Percentiles rank a stretch among this genome's conserved stretches.
These are phyloP conservation scores for Diadema setosum DNA, from an alignment of 35 echinoderm and acorn worm genomes.

Conservation along the genomic window DNA sequence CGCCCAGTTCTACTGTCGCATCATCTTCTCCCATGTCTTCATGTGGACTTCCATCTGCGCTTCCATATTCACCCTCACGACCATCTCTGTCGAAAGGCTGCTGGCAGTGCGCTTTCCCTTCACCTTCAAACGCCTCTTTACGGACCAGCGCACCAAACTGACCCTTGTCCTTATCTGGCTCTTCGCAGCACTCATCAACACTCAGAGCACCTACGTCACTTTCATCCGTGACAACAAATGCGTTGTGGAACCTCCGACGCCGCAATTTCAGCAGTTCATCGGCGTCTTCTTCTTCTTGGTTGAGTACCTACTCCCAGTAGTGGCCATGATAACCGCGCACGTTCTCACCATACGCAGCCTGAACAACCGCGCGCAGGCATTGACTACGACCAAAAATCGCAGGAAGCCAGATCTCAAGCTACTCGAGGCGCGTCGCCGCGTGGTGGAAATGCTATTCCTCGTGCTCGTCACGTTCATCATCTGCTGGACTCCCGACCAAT, in stretches of 20 bases:
- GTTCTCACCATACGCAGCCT: background rate
- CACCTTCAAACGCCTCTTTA: constrained; percentile 58
- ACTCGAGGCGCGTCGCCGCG: constrained; percentile 50
- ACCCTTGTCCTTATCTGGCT: constrained; percentile 44
- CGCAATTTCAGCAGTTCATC: constrained; percentile 26
- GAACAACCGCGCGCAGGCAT: constrained; percentile 7
- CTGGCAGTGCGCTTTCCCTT: constrained; percentile 82
- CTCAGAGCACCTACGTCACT: constrained; percentile 31
- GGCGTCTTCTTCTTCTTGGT: constrained; percentile 57
- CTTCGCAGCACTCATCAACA: constrained; percentile 42
- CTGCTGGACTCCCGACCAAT: constrained; percentile 86
- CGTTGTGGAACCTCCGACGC: constrained; percentile 14
- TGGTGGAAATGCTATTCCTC: constrained; percentile 81
- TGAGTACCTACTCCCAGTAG: constrained; percentile 77
- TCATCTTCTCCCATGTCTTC: constrained; percentile 48
- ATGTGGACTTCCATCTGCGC: constrained; percentile 81
- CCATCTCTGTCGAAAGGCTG: constrained; percentile 80
- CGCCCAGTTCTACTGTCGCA: constrained; percentile 75
- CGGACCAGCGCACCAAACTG: background rate
- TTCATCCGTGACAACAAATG: constrained; percentile 23
- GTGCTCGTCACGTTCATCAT: constrained; percentile 91
- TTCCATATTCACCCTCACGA: constrained; percentile 74
- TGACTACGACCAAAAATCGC: background rate
- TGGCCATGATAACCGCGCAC: constrained; percentile 41
- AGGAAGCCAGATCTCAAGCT: background rate